Evolutionary conservation across 2,888 invertebrate genomes (phyloP), one percentile per base, ranked within the genome.

Genomic region (Laothoe populi): DNA sequence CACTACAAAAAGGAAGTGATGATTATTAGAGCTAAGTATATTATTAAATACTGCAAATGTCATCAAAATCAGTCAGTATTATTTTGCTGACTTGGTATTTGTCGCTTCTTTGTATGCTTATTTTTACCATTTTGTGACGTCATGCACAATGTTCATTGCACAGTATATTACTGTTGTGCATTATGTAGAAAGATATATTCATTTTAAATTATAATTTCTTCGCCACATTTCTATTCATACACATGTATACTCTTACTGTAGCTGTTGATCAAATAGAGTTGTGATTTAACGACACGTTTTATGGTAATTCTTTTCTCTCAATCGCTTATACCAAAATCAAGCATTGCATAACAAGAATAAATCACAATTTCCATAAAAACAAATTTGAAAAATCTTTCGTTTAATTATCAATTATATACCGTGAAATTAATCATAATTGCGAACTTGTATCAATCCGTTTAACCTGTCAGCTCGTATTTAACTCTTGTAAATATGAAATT

Each of bases 271-370:
- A 35, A 53, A 53, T 53, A 35, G 19, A 53, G 35, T 53, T 53
- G 53, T 35, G 13, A 53, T 53, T 53, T 53, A 53, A 53, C 53
- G 53, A 53, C 31, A 11, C 53, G 19, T 53, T 53, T 53, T 53
- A 53, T 53, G 19, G 53, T 19, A 21, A 35, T 53, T 31, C 31
- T 35, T 16, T 31, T 35, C 31, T 26, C 19, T 53, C 31, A 53
- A 53, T 53, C 35, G 19, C 35, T 53, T 53, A 3, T 53, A 53
- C 31, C 16, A 35, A 19, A 53, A 35, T 31, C 35, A 35, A 35
- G 35, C 21, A 35, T 53, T 53, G 53, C 53, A 35, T 35, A 53
- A 53, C 53, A 53, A 19, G 24, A 23, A 31, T 19, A 19, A 35
- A 19, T 4, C 19, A 53, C 10, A 21, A 19, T 53, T 53, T 19